Base-by-base conservation (phyloP, 2,797 vertebrate species). In the Dipus sagitta region DNA sequence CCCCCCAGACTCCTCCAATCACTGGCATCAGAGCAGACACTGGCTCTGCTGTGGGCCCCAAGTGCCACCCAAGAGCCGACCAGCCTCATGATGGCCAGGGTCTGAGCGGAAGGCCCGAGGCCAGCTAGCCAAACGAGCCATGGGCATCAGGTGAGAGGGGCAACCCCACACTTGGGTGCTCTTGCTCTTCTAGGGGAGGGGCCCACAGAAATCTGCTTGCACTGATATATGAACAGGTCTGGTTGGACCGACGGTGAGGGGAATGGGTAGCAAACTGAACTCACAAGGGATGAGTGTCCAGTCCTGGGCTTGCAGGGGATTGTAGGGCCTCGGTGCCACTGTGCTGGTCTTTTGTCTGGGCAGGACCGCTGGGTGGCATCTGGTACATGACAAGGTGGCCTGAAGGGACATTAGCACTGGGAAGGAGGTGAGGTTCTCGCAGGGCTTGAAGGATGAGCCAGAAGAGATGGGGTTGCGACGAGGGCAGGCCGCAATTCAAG, bases 81-180 rank as follows among this genome's bases (percentile, higher is more conserved):
- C 0, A 5, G 80, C 79, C 32, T 83, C 38, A 0, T 0, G 42
- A n/a, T 12, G 18, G 42, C 83, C 21, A 0, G 68, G 64, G 65
- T 14, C 67, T 3, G 12, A 80, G 62, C 52, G 65, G 65, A 60
- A 38, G 87, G 90, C 54, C 64, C 7, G 83, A 67, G 64, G 86
- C 64, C 0, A 34, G 38, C 18, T 1, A 15, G 26, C 34, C 0
- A 38, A 20, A 71, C 8, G 52, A 60, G 62, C 2, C 1, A 54
- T 21, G 9, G 84, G 87, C 2, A 0, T 30, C 95, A 96, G 97
- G 97, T 96, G 95, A 97, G 90, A 10, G 1, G 0, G 0, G 58
- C 26, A 17, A 8, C 0, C 3, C 7, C 26, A 1, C 1, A 1
- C 3, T 0, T 0, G 17, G 58, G 32, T 0, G 3, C 12, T 58